Base-by-base conservation (phyloP, 2,797 vertebrate species). In the Eulemur coronatus region DNA sequence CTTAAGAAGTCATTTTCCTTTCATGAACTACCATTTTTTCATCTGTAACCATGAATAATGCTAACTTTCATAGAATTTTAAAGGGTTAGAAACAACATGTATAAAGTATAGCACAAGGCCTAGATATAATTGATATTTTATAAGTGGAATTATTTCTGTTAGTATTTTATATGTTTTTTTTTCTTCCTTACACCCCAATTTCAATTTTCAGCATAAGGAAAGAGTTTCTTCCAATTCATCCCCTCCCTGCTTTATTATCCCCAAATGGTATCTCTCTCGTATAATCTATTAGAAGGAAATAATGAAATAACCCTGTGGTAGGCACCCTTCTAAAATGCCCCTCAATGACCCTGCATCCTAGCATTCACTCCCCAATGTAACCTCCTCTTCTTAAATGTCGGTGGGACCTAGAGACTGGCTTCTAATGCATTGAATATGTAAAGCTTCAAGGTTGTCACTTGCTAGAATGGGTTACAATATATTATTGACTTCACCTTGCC, bases 21-120 rank as follows among this genome's bases (percentile, higher is more conserved):
- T 65, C 59, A 57, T 65, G 28, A 89, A 28, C 15, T 87, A 63
- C 13, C 6, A 38, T 79, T 94, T 97, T 28, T 96, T 96, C 43
- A 75, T 75, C 43, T 90, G 18, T 26, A 84, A 72, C 18, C 7
- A 72, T 59, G 28, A 84, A 70, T 90, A 70, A 92, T 92, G 10
- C 9, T 72, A 9, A 81, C 9, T 57, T 92, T 69, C 38, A 84
- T 72, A 92, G 4, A 75, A 30, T 57, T 84, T 48, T 82, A 96
- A 67, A 82, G 24, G 3, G 1, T 72, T 92, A 73, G 4, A 80
- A 84, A 28, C 26, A 89, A 52, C 8, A 65, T 84, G 33, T 46
- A 63, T 18, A 73, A 78, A 82, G 22, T 48, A 4, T 65, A 93
- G 20, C 43, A 89, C 9, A 72, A 92, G 86, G 41, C 13, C 18